Evolutionary conservation across 2,888 invertebrate species (phyloP), one percentile per base, ranked within the genome.

Genomic region (Amiota mariae): DNA sequence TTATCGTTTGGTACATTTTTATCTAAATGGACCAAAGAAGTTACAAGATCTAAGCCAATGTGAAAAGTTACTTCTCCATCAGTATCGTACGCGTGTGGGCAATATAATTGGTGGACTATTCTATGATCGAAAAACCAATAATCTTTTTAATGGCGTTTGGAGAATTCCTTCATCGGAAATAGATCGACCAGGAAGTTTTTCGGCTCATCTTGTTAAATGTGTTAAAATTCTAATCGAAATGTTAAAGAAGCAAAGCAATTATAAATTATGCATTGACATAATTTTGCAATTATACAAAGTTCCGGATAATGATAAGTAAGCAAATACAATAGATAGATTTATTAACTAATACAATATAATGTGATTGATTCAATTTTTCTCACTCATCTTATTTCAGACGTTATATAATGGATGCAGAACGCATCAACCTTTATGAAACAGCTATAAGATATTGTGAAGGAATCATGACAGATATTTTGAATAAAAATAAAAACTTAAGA

Each of bases 71-170:
- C 91, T 96, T 84, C 86, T 96, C 51, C 93, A 93, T 0, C 93
- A 92, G 75, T 95, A 94, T 80, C 92, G 91, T 71, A 93, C 94
- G 61, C 92, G 93, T 78, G 90, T 92, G 68, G 93, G 93, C 13
- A 93, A 93, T 87, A 92, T 93, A 77, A 92, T 96, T 70, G 93
- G 92, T 80, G 98, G 98, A 11, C 91, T 98, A 13, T 98, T 98
- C 88, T 93, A 93, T 54, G 97, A 97, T 81, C 92, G 96, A 70
- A 97, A 95, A 89, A 92, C 92, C 72, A 94, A 93, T 20, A 97
- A 98, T 89, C 96, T 98, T 86, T 98, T 98, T 82, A 96, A 97
- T 90, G 95, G 97, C 67, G 94, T 98, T 73, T 98, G 98, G 98
- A 92, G 97, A 80, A 96, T 97, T 87, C 97, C 97, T 0, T 92